These are phyloP conservation scores for Drosophila erecta DNA, from an alignment of 1,140 invertebrate genomes.

Conservation along the genomic window DNA sequence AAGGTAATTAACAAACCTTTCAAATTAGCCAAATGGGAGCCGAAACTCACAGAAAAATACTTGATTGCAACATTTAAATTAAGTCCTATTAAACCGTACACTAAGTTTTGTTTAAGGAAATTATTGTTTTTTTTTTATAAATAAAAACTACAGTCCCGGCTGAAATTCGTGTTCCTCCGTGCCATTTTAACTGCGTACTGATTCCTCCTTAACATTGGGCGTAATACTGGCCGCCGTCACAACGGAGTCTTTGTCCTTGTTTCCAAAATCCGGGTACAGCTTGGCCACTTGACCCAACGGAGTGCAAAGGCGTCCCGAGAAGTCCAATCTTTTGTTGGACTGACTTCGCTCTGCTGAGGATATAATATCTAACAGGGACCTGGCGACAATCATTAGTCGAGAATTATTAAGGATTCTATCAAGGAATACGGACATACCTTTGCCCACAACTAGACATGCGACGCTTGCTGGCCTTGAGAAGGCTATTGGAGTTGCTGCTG, in stretches of 20 bases:
- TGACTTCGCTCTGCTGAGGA: constrained; percentile 86
- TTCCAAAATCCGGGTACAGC: constrained; percentile 91
- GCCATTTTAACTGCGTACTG: constrained; percentile 40
- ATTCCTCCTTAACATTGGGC: constrained; percentile 57
- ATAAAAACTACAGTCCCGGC: background rate
- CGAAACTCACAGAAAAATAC: constrained; percentile 13
- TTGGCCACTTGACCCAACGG: constrained; percentile 88
- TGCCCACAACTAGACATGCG: constrained; percentile 77
- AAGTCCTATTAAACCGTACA: background rate
- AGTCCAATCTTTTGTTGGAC: constrained; percentile 89
- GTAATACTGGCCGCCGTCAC: constrained; percentile 3
- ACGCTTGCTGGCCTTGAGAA: constrained; percentile 84
- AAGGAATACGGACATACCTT: constrained; percentile 21
- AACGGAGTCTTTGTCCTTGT: constrained; percentile 77
- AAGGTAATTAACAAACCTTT: background rate
- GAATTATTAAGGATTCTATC: too few species aligned
- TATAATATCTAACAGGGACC: constrained; percentile 89
- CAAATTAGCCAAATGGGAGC: background rate
- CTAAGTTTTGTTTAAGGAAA: background rate
- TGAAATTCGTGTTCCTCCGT: background rate
- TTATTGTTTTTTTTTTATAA: background rate
- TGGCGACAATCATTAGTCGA: constrained; percentile 20
- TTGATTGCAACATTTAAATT: background rate
- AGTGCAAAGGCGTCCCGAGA: constrained; percentile 91
- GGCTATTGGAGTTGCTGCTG: constrained; percentile 56